phyloP scores from a whole-genome alignment of 2,113 vertebrate species.

The Nematolebias whitei region DNA sequence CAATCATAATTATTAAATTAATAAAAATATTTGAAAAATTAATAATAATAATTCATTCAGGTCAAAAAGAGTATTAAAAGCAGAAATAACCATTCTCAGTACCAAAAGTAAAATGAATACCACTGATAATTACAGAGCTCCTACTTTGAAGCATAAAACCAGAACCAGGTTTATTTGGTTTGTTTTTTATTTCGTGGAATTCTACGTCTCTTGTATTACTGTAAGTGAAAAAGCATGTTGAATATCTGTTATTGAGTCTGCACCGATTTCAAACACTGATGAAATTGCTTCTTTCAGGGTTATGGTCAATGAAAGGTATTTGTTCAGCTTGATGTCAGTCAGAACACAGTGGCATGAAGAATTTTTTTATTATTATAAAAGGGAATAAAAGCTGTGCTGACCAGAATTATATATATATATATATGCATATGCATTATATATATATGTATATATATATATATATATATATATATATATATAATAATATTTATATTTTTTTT shows the following conservation, averaged over 20 bases:
- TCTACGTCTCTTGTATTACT: slow-evolving; percentile 45
- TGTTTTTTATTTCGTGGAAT: slow-evolving; percentile 55
- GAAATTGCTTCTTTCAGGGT: slow-evolving; percentile 37
- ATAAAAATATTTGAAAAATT: too few relatives aligned
- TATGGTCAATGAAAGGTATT: slow-evolving; percentile 44
- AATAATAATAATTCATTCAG: too few relatives aligned
- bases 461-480: too few relatives aligned
- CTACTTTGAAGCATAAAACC: neutral
- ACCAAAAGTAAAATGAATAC: neutral
- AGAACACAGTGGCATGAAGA: neutral
- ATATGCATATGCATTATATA: too few relatives aligned
- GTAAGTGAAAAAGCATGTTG: slow-evolving; percentile 45
- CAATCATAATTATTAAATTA: too few relatives aligned
- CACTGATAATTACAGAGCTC: neutral
- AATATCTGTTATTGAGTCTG: slow-evolving; percentile 37
- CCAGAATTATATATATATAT: neutral
- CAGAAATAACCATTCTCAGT: neutral
- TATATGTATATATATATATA: too few relatives aligned
- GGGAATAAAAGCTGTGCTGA: slow-evolving; percentile 1
- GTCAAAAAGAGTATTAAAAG: too few relatives aligned
- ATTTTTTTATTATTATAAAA: neutral
- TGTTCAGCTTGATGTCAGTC: slow-evolving; percentile 20
- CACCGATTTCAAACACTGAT: slow-evolving; percentile 42
- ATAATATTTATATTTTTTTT: too few relatives aligned
- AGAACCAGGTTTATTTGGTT: neutral